Base-by-base conservation (phyloP, 2,113 vertebrate genomes). In the Candoia aspera region DNA sequence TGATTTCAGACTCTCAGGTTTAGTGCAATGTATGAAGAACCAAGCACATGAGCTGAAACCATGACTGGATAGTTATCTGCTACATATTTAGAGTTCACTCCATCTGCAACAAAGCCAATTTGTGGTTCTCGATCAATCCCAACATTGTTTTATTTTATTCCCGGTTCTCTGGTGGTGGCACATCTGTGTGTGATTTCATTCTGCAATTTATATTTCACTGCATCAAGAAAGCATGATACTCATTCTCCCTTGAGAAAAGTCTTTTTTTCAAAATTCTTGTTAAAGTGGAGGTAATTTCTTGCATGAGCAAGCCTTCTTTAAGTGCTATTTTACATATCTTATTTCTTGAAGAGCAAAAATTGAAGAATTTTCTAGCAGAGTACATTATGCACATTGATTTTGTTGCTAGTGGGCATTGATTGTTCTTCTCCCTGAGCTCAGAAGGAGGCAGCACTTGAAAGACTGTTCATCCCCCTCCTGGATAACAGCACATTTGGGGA, bases 211-310 rank as follows among this genome's bases (percentile, higher is more conserved):
- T 24, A 33, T 23, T 91, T 96, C 92, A 79, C 13, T 19, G 23
- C 79, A 42, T 62, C 79, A 55, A 55, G n/a, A 19, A 97, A 93
- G 92, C 95, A 91, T 95, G 95, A 90, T 94, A 93, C 92, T 95
- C 93, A 94, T 57, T 53, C 29, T 13, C 1, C 2, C 19, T 0
- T 89, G 94, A 95, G 95, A 96, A 92, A 97, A 96, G 53, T 92
- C 94, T 96, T 96, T 96, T 96, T 97, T 97, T 96, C 96, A 94
- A 95, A 94, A 96, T 97, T 94, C 96, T 95, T 97, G 94, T 94
- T 94, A 95, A 96, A 95, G 95, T 93, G 96, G 95, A 97, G 90
- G 94, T 96, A 96, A 96, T 97, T 98, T 97, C 97, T 97, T 98
- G 97, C 98, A 97, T 97, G 97, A 97, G 84, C 94, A 84, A 96